phyloP scores from a whole-genome alignment of 1,140 invertebrate species.

The Hirudo medicinalis region DNA sequence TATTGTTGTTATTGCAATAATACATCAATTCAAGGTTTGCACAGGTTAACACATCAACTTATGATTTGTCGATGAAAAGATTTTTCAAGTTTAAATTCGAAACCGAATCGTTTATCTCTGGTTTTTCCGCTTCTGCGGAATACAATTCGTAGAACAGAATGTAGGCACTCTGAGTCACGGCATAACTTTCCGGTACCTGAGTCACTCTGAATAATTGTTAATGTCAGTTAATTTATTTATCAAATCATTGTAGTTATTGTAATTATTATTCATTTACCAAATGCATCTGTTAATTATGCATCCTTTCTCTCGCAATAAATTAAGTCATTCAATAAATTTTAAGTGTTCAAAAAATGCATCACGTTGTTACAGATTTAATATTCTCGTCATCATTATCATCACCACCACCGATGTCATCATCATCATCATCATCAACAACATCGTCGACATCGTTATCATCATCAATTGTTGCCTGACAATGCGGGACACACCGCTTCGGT shows the following conservation, averaged over 20 bases:
- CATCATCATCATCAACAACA: too few species aligned
- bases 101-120: background rate
- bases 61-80: background rate
- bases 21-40: background rate
- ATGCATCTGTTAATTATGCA: too few species aligned
- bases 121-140: background rate
- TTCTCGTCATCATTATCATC: too few species aligned
- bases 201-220: background rate
- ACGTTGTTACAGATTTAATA: too few species aligned
- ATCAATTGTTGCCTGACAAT: too few species aligned
- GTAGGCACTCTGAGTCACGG: background rate
- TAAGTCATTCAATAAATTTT: too few species aligned
- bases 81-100: slow-evolving; percentile 1
- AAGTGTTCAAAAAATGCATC: too few species aligned
- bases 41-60: background rate
- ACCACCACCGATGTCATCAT: background rate
- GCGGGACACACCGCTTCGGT: too few species aligned
- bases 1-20: background rate
- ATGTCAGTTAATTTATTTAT: background rate
- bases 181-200: background rate
- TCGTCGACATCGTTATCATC: background rate
- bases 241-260: background rate
- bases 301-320: too few species aligned
- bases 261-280: too few species aligned
- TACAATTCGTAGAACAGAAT: slow-evolving; percentile 4